Evolutionary conservation across 2,113 vertebrate species (phyloP).

Genomic region (Hippocampus guttulatus): DNA sequence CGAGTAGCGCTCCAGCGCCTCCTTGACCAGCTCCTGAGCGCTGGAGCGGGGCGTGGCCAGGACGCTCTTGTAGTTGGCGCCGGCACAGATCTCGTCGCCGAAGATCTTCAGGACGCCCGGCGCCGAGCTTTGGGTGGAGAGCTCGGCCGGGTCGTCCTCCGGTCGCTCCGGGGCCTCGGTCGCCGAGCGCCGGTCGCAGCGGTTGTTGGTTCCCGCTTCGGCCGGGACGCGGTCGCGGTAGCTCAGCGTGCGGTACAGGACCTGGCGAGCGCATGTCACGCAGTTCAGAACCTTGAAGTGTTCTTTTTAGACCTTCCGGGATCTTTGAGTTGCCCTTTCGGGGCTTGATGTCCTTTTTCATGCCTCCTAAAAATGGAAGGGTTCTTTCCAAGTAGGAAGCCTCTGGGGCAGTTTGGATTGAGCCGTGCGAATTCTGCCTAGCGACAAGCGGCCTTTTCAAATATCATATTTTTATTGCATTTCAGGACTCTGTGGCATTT

Average conservation of each 20-base stretch:
- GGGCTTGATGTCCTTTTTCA: no score
- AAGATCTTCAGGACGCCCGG: conserved; percentile 93
- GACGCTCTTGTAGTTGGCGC: conserved; percentile 95
- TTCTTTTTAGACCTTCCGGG: no score
- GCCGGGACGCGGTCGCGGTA: conserved; percentile 78
- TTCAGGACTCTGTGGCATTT: neutral
- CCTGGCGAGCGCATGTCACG: conserved; percentile 33
- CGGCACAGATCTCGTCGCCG: conserved; percentile 84
- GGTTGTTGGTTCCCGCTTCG: conserved; percentile 60
- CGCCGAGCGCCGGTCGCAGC: conserved; percentile 66
- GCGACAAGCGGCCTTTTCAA: neutral
- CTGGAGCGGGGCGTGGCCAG: conserved; percentile 86
- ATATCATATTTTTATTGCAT: neutral
- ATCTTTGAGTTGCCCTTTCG: no score
- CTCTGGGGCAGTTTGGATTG: neutral
- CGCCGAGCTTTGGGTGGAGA: conserved; percentile 89
- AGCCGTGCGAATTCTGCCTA: neutral
- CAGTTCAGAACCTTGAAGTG: neutral
- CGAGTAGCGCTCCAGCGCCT: conserved; percentile 89
- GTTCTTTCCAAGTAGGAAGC: neutral
- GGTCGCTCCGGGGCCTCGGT: conserved; percentile 62
- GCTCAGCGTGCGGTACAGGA: conserved; percentile 87
- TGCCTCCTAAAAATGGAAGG: neutral
- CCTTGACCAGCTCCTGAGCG: conserved; percentile 85
- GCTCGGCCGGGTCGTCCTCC: conserved; percentile 84